phyloP scores from a whole-genome alignment of 2,797 vertebrate species.

The Saguinus oedipus region DNA sequence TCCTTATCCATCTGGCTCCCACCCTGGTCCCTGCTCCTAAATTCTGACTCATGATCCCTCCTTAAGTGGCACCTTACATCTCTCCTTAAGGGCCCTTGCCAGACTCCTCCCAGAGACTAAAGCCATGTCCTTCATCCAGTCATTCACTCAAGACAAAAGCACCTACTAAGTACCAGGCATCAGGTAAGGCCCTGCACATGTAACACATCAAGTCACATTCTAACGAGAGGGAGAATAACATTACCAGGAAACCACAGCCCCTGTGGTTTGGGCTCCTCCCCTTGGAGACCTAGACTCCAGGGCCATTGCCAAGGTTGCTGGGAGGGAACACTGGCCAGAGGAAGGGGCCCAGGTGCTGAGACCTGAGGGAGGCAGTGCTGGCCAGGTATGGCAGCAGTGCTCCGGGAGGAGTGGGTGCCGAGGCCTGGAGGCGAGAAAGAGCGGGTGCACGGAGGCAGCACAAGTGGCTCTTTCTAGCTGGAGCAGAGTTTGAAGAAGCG shows the following conservation, averaged over 20 bases:
- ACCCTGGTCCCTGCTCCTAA: background rate
- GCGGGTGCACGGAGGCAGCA: background rate
- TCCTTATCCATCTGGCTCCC: background rate
- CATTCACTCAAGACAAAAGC: background rate
- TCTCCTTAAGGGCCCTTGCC: background rate
- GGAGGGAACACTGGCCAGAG: background rate
- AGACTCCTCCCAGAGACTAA: background rate
- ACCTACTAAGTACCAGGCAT: background rate
- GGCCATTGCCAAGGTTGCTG: background rate
- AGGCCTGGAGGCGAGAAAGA: background rate
- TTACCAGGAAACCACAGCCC: background rate
- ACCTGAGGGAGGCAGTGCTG: background rate
- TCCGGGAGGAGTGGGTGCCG: background rate
- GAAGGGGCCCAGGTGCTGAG: background rate
- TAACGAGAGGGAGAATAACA: accelerated
- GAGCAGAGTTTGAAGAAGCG: background rate
- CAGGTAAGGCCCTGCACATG: background rate
- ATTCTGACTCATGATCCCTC: background rate
- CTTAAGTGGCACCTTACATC: background rate
- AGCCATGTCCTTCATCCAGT: background rate
- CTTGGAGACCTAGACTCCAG: background rate
- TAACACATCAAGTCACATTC: background rate
- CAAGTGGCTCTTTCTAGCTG: background rate
- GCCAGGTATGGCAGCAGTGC: background rate
- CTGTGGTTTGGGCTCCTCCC: background rate